Percentiles rank a stretch among this genome's conserved stretches.
Conservation (phyloP, 1,140 invertebrate species). For the Neodiprion lecontei region DNA sequence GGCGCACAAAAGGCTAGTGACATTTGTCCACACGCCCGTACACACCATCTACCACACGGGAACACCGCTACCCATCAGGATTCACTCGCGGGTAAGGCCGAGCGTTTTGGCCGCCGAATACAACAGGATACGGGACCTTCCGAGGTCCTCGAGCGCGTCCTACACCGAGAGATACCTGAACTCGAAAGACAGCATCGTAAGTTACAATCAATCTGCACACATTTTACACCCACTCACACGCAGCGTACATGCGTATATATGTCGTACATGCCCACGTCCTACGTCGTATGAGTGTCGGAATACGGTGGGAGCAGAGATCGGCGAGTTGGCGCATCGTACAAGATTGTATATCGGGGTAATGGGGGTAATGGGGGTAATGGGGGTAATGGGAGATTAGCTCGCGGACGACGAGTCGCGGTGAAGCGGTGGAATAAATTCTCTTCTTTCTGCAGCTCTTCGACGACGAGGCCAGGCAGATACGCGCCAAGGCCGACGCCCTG, state of each 20-base stretch:
- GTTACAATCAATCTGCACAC: conserved; percentile 32
- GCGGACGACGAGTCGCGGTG: no score
- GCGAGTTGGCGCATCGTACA: no score
- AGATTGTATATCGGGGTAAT: no score
- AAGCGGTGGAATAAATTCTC: no score
- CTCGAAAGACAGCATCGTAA: conserved; percentile 75
- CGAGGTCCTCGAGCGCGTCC: conserved; percentile 65
- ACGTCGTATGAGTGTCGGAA: no score
- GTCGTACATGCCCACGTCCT: no score
- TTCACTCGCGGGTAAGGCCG: conserved; percentile 70
- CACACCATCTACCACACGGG: conserved; percentile 48
- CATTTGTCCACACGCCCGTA: conserved; percentile 53
- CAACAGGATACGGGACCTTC: conserved; percentile 73
- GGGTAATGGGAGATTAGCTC: no score
- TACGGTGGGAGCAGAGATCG: no score
- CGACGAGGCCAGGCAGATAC: conserved; percentile 79
- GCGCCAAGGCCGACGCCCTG: conserved; percentile 76
- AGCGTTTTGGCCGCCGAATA: conserved; percentile 75
- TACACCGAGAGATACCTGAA: conserved; percentile 79
- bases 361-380: no score
- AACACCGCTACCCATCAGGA: conserved; percentile 52
- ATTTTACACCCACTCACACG: not conserved
- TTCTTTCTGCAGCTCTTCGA: conserved; percentile 71
- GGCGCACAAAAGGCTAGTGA: conserved; percentile 71
- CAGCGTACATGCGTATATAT: no score